Base-by-base conservation (phyloP, 1,140 invertebrate genomes). In the Drosophila sproati region DNA sequence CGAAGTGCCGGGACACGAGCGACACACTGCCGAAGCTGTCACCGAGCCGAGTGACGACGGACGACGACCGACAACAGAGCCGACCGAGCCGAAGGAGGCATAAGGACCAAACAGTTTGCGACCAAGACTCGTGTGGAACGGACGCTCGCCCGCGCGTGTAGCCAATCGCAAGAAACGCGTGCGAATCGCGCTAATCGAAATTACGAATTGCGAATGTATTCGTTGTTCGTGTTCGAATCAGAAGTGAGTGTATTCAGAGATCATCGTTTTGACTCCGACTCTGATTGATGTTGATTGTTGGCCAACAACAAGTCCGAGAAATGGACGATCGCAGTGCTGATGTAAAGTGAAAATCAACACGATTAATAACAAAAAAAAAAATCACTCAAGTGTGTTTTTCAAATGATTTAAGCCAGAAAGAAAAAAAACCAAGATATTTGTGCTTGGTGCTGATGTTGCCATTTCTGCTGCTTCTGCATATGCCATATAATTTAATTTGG, bases 61-160 rank as follows among this genome's bases (percentile, higher is more conserved):
- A 37, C 28, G 43, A n/a, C 47, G 79, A 51, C 71, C 83, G 82
- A 79, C 73, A 77, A 10, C 41, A 35, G 34, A 28, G 29, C 52
- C 64, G 41, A 41, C 48, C 20, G 20, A 20, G 20, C 20, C 20
- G 20, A 20, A 20, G 37, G 63, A 35, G 74, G 41, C 56, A 56
- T 29, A 62, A 68, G 80, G 62, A 73, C 80, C 52, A 78, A 88
- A 83, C 85, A 88, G 85, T 88, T 89, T 88, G 85, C 85, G 85
- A 88, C 80, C 73, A 87, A 83, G 71, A 89, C 85, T 88, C 85
- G 85, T 88, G 64, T 78, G 78, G 85, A 89, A 89, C 85, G 74
- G 85, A 80, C 74, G 68, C 80, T 80, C 85, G 85, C 20, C 20
- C 20, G 20, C 20, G 20, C 20, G 20, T 20, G 20, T 20, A 20